phyloP scores from a whole-genome alignment of 2,113 vertebrate genomes.

The Thamnaconus septentrionalis region DNA sequence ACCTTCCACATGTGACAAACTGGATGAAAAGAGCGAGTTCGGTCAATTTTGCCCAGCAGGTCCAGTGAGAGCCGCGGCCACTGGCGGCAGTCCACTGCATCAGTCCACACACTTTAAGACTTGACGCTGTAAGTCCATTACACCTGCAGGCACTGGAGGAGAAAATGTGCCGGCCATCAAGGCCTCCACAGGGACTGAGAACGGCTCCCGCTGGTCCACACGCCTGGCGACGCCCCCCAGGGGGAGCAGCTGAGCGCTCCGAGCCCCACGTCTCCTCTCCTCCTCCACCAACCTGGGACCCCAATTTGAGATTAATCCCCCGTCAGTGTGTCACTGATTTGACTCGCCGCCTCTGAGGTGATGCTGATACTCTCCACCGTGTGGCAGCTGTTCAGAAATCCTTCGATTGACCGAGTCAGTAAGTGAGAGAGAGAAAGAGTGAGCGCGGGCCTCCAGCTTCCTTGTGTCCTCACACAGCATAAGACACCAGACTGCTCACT shows the following conservation, averaged over 20 bases:
- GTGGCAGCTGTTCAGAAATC: constrained; percentile 30
- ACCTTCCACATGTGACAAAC: too few relatives aligned
- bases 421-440: too few relatives aligned
- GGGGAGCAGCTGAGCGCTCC: constrained; percentile 5
- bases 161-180: neutral
- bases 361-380: constrained; percentile 13
- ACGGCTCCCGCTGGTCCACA: neutral
- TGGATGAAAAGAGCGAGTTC: too few relatives aligned
- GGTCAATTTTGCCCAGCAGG: too few relatives aligned
- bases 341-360: constrained; percentile 18
- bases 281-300: constrained; percentile 9
- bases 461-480: too few relatives aligned
- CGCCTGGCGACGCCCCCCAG: constrained; percentile 9
- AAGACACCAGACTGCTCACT: too few relatives aligned
- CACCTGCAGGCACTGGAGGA: constrained; percentile 2
- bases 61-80: too few relatives aligned
- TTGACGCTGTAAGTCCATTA: neutral
- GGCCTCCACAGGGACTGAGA: too few relatives aligned
- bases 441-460: too few relatives aligned
- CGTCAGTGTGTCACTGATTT: constrained; percentile 19
- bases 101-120: too few relatives aligned
- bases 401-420: neutral
- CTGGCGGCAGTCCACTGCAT: too few relatives aligned
- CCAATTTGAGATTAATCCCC: constrained; percentile 35
- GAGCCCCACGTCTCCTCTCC: neutral